A percentile compares a stretch with the other conserved stretches of the same genome.
phyloP scores from a whole-genome alignment of 2,797 vertebrate species.

The Mus spretus region DNA sequence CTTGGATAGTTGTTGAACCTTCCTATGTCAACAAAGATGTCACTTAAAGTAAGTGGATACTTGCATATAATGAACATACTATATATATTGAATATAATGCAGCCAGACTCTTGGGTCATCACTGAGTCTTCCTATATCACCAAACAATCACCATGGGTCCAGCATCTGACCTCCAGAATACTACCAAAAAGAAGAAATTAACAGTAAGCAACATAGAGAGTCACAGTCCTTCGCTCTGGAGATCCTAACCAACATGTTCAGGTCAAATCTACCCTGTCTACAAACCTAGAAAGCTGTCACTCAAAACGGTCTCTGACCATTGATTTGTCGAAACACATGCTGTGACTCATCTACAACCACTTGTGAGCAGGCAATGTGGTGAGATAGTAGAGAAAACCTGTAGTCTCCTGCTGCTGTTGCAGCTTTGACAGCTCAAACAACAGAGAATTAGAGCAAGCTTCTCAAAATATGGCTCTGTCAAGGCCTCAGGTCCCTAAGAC shows the following conservation, averaged over 20 bases:
- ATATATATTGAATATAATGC: not conserved
- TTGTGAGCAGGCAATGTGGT: not conserved
- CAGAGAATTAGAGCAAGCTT: not conserved
- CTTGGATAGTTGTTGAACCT: not conserved
- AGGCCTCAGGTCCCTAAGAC: not conserved
- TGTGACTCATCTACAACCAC: not conserved
- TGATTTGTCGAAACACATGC: not conserved
- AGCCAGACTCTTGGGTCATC: not conserved
- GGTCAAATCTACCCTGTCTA: not conserved
- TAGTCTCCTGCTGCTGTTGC: not conserved
- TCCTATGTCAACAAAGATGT: not conserved
- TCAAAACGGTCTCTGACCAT: not conserved
- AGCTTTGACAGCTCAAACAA: not conserved
- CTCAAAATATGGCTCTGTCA: not conserved
- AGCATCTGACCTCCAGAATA: not conserved
- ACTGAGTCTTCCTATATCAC: not conserved
- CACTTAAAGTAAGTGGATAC: conserved; percentile 37
- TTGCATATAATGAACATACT: conserved; percentile 1
- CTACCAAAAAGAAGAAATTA: conserved; percentile 1
- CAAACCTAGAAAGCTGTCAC: not conserved
- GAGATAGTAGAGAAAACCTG: not conserved
- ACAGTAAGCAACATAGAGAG: not conserved
- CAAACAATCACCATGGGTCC: not conserved
- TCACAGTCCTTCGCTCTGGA: not conserved
- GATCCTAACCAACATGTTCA: not conserved